phyloP scores from a whole-genome alignment of 2,113 vertebrate genomes.

The Hylia prasina region DNA sequence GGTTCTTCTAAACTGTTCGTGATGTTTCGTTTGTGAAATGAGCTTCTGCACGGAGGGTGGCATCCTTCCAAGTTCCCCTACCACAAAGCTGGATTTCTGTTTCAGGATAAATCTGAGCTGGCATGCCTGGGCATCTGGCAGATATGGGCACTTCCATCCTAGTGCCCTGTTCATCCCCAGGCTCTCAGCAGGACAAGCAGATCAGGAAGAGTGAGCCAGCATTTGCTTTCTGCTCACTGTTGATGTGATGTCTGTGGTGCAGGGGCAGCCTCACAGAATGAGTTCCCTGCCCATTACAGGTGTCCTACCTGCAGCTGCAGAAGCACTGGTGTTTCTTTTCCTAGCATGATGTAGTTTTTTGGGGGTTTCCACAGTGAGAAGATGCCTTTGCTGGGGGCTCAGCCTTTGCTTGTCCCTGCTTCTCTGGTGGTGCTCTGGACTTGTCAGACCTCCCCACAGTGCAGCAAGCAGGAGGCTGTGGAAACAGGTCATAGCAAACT shows the following conservation, averaged over 20 bases:
- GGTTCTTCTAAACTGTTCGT: background rate
- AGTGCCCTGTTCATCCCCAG: fast-evolving
- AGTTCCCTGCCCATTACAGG: background rate
- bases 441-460: background rate
- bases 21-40: background rate
- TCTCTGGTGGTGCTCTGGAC: background rate
- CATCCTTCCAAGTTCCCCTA: background rate
- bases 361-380: background rate
- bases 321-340: background rate
- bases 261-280: background rate
- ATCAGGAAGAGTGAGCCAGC: background rate
- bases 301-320: background rate
- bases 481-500: background rate
- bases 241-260: background rate
- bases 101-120: background rate
- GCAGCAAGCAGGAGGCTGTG: background rate
- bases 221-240: background rate
- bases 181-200: background rate
- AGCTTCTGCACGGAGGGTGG: background rate
- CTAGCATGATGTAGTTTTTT: background rate
- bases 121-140: fast-evolving
- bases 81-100: background rate
- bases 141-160: background rate
- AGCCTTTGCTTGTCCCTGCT: background rate
- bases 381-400: background rate